Evolutionary conservation across 2,113 vertebrate species (phyloP).

Genomic region (Callithrix jacchus): DNA sequence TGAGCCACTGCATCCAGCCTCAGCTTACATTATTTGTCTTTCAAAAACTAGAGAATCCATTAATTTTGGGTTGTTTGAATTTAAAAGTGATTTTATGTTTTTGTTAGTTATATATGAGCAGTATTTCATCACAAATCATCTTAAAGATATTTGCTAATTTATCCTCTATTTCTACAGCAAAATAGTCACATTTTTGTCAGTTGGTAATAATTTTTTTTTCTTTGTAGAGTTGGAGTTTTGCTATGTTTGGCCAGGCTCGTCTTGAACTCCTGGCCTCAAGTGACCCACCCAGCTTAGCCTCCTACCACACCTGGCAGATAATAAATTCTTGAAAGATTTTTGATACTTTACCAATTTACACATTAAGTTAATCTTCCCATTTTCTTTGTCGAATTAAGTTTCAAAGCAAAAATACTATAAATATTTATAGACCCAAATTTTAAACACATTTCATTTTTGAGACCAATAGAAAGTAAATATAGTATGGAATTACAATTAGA

Average conservation of each 20-base stretch:
- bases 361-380: not conserved
- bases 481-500: conserved; percentile 9
- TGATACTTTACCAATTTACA: not conserved
- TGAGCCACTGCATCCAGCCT: too few relatives aligned
- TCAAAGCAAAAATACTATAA: conserved; percentile 8
- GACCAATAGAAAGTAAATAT: not conserved
- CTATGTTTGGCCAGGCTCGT: too few relatives aligned
- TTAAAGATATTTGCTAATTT: conserved; percentile 25
- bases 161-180: not conserved
- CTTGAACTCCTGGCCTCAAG: too few relatives aligned
- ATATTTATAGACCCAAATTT: not conserved
- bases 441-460: conserved; percentile 20
- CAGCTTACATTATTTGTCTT: not conserved
- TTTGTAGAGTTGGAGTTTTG: too few relatives aligned
- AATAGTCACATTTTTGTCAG: not conserved
- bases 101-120: not conserved
- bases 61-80: conserved; percentile 10
- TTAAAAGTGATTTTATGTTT: not conserved
- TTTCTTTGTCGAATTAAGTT: conserved; percentile 18
- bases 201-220: not conserved
- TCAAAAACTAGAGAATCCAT: not conserved
- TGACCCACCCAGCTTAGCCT: too few relatives aligned
- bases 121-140: not conserved
- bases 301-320: too few relatives aligned
- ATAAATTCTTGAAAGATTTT: not conserved